Evolutionary conservation across 2,797 vertebrate genomes (phyloP), one percentile per base, ranked within the genome.

Genomic region (Enteromius treurensis): DNA sequence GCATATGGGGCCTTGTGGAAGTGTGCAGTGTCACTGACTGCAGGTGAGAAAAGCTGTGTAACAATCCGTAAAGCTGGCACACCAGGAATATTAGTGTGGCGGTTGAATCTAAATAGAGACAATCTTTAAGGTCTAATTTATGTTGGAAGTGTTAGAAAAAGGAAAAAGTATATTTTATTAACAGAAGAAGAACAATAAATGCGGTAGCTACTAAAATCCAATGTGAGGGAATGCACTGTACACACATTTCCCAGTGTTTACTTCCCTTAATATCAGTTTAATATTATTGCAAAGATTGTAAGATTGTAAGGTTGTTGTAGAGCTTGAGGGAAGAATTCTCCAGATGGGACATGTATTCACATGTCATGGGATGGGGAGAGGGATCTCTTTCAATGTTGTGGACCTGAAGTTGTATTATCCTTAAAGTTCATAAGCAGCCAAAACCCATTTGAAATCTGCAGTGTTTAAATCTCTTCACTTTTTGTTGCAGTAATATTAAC

Each of bases 1-100:
- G 92, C 92, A 95, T 93, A 94, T 92, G 93, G 92, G 92, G 93
- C 91, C 91, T 93, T 91, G 93, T 92, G 91, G 91, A 94, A 93
- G 91, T 92, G 29, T 92, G 90, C 58, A 87, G 88, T 89, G 90
- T 88, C 93, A 93, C 92, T 94, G 92, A 92, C 91, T 93, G 93
- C 92, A 89, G 93, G 93, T 93, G 87, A 91, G 93, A 93, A 93
- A 85, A 90, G 90, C 90, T 93, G 47, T 79, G 65, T 77, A 93
- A 91, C 83, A 85, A 88, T 77, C 87, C 81, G 68, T 79, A 80
- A 80, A 80, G 80, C 83, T 86, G 78, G 77, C 67, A 85, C n/a
- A 21, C 58, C 3, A 53, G 53, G 73, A 26, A 62, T 62, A 81
- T 85, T 79, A 83, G 81, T 51, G 40, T 77, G 65, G 60, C 65